Conservation (phyloP, 2,888 invertebrate genomes). For the Allygus modestus region DNA sequence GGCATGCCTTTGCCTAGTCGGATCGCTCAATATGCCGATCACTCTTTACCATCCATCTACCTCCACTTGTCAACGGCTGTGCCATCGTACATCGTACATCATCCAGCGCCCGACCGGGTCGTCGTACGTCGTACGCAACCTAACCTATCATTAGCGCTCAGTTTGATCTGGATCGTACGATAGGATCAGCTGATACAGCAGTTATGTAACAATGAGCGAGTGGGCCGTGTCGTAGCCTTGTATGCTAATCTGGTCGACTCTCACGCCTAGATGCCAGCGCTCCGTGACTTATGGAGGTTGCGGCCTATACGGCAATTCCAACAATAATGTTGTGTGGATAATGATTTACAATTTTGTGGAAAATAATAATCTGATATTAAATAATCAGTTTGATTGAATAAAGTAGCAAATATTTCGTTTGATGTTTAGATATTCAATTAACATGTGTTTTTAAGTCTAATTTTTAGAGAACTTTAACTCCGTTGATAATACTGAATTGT, state of each 20-base stretch:
- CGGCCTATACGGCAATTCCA: not conserved
- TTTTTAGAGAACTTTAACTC: no score
- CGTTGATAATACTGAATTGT: no score
- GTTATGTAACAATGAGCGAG: constrained; percentile 19
- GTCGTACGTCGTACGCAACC: not conserved
- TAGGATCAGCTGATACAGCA: not conserved
- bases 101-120: constrained; percentile 1
- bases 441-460: no score
- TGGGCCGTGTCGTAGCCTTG: constrained; percentile 19
- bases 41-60: no score
- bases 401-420: no score
- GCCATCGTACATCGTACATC: not conserved
- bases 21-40: no score
- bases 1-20: no score
- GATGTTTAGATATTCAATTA: no score
- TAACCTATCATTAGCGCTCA: constrained; percentile 12
- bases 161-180: constrained; percentile 14
- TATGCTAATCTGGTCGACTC: not conserved
- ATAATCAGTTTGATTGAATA: no score
- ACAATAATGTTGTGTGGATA: not conserved
- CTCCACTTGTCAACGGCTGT: not conserved
- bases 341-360: no score
- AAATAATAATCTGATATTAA: no score
- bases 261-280: not conserved
- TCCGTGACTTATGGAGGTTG: constrained; percentile 6